Conservation (phyloP, 2,888 invertebrate species). For the Trisateles emortualis region DNA sequence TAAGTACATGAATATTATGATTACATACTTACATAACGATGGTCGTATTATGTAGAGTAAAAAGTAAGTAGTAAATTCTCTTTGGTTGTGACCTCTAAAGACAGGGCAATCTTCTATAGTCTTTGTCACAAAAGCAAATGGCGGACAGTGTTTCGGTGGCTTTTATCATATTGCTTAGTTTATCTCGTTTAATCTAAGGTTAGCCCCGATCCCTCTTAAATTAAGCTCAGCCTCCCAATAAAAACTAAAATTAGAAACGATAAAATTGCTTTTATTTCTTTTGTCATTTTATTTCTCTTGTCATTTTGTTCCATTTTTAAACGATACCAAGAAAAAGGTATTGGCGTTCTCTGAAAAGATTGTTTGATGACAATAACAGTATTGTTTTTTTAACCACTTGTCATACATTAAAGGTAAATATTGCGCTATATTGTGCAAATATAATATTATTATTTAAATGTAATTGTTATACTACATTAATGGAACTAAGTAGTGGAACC, state of each 20-base stretch:
- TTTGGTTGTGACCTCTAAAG: conserved; percentile 27
- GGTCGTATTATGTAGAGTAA: conserved; percentile 12
- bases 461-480: too few species aligned
- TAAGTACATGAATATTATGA: conserved; percentile 17
- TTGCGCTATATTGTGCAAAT: too few species aligned
- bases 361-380: too few species aligned
- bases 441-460: too few species aligned
- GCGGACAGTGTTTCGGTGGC: not conserved
- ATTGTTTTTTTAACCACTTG: too few species aligned
- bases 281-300: too few species aligned
- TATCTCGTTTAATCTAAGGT: conserved; percentile 14
- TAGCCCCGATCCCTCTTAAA: conserved; percentile 10
- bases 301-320: conserved; percentile 9
- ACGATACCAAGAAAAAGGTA: conserved; percentile 23
- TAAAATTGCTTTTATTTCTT: not conserved
- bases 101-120: not conserved
- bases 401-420: too few species aligned
- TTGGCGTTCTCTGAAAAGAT: too few species aligned
- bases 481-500: too few species aligned
- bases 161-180: conserved; percentile 18
- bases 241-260: conserved; percentile 10
- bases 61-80: conserved; percentile 10
- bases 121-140: conserved; percentile 15
- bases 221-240: conserved; percentile 4
- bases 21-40: conserved; percentile 11